Percentiles rank a stretch among this genome's conserved stretches.
phyloP scores from a whole-genome alignment of 2,888 invertebrate genomes.

The Melitaea athalia region DNA sequence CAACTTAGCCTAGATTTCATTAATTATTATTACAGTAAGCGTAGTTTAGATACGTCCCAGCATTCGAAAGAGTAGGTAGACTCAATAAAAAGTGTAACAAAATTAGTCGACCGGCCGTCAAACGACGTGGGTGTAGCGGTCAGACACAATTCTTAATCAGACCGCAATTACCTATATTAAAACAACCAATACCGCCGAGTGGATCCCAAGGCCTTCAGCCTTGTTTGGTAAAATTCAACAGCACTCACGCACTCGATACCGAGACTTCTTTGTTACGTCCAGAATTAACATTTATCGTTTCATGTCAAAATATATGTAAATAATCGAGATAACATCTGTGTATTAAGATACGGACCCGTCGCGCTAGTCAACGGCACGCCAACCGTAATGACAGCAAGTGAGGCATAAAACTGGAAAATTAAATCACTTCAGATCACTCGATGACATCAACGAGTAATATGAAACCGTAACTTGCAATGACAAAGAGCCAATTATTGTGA shows the following conservation, averaged over 20 bases:
- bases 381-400: constrained; percentile 15
- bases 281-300: constrained; percentile 14
- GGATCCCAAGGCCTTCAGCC: constrained; percentile 71
- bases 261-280: constrained; percentile 54
- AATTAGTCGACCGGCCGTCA: constrained; percentile 44
- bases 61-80: constrained; percentile 24
- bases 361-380: constrained; percentile 11
- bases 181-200: constrained; percentile 69
- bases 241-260: constrained; percentile 47
- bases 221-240: constrained; percentile 55
- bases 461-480: constrained; percentile 34
- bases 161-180: constrained; percentile 76
- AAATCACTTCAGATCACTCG: constrained; percentile 39
- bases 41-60: constrained; percentile 7
- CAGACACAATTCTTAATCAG: constrained; percentile 69
- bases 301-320: constrained; percentile 26
- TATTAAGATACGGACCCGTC: constrained; percentile 24
- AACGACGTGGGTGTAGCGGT: constrained; percentile 61
- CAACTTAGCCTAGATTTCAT: constrained; percentile 42
- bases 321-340: constrained; percentile 24
- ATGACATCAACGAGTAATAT: constrained; percentile 45
- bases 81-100: constrained; percentile 43
- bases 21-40: constrained; percentile 34
- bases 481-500: constrained; percentile 38
- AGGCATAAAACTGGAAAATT: constrained; percentile 40